Evolutionary conservation across 1,140 invertebrate species (phyloP).

Genomic region (Drosophila kepulauana): DNA sequence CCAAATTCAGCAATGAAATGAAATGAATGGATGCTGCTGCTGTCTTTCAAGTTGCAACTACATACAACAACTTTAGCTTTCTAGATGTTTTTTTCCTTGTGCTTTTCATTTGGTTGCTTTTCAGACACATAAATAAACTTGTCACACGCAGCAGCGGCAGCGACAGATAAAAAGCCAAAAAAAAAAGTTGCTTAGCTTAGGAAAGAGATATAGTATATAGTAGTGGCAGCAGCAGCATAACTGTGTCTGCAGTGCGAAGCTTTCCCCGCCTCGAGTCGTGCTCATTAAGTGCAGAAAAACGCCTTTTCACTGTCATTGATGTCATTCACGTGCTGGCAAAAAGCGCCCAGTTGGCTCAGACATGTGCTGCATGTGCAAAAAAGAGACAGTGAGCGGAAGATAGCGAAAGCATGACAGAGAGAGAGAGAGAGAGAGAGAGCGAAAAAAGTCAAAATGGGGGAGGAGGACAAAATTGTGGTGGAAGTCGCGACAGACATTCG

Average conservation of each 20-base stretch:
- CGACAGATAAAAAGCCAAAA: slow-evolving; percentile 68
- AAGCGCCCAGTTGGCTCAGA: slow-evolving; percentile 31
- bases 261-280: slow-evolving; percentile 26
- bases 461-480: slow-evolving; percentile 11
- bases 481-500: slow-evolving; percentile 75
- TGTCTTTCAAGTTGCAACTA: slow-evolving; percentile 73
- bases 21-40: slow-evolving; percentile 31
- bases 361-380: slow-evolving; percentile 32
- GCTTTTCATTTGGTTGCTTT: slow-evolving; percentile 54
- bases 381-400: slow-evolving; percentile 1
- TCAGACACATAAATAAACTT: slow-evolving; percentile 83
- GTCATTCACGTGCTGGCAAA: slow-evolving; percentile 72
- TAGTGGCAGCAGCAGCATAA: not conserved
- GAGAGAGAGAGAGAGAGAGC: not conserved
- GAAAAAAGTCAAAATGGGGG: not conserved
- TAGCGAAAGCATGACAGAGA: not conserved
- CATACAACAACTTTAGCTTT: slow-evolving; percentile 28
- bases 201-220: not conserved
- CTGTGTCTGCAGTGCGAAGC: slow-evolving; percentile 7
- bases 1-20: slow-evolving; percentile 53
- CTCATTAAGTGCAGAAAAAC: slow-evolving; percentile 80
- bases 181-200: slow-evolving; percentile 35
- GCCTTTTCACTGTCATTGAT: slow-evolving; percentile 80
- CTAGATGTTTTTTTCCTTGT: slow-evolving; percentile 37
- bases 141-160: slow-evolving; percentile 61